Base-by-base conservation (phyloP, 2,113 vertebrate species). In the Emydura subglobosa region DNA sequence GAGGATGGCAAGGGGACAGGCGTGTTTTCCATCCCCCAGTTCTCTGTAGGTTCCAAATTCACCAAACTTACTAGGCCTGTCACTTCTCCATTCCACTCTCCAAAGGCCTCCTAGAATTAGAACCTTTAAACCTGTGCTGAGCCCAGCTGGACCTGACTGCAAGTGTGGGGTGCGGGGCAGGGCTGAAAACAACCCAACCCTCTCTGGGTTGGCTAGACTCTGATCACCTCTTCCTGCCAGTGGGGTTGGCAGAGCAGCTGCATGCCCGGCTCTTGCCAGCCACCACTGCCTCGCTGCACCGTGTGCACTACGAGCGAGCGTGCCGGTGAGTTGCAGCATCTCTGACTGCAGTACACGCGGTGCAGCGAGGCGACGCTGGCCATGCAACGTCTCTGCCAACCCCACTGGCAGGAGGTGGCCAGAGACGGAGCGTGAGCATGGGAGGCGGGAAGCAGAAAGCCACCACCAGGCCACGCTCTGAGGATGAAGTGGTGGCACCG, bases 21-120 rank as follows among this genome's bases (percentile, higher is more conserved):
- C 93, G 53, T 78, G 31, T 95, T 93, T 94, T 91, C 55, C 39
- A 78, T 1, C 29, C 51, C 76, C n/a, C 80, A 4, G 91, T 94
- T 65, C 85, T 86, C 72, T 7, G 49, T 86, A 65, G 84, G 82
- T 19, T 57, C 27, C 85, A 31, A 6, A 65, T 61, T 61, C n/a
- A 59, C 51, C 17, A 49, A 22, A 24, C 59, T 22, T 65, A 5
- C 5, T 16, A 29, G 14, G 29, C 55, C 85, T 47, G 13, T 29
- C 44, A 50, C 21, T 47, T 82, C 8, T 86, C 68, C 87, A 22
- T 83, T 11, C 29, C 59, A 4, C 84, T 86, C 65, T 47, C 42
- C 68, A 44, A 47, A 91, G 27, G 14, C 65, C 39, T 88, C 90
- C 90, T 92, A 17, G 76, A 93, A 74, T 80, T 65, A 65, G 61